phyloP scores from a whole-genome alignment of 30 jellyfish, hydroid and myxozoan genomes.

The Chironex yamaguchii region DNA sequence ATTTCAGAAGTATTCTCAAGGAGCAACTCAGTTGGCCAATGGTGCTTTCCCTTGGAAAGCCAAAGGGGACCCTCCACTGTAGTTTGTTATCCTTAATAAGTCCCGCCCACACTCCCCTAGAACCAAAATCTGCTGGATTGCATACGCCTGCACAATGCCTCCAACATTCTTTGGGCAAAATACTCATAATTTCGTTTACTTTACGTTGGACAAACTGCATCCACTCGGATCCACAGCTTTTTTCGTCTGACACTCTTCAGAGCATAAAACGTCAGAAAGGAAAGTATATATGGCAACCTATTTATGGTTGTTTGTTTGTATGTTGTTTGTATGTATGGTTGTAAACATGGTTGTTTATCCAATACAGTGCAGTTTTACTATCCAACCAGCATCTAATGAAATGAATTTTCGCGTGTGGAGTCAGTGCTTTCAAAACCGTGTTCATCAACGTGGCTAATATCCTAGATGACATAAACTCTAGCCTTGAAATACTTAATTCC shows the following conservation, averaged over 20 bases:
- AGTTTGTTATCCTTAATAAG: not conserved
- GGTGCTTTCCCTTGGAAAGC: not conserved
- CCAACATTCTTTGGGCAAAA: not conserved
- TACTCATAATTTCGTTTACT: not conserved
- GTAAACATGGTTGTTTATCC: too few relatives aligned
- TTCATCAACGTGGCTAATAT: conserved; percentile 2
- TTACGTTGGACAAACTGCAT: conserved; percentile 5
- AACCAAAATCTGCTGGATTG: conserved; percentile 6
- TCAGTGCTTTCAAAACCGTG: not conserved
- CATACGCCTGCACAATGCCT: not conserved
- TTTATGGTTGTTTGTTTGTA: too few relatives aligned
- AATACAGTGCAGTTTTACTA: conserved; percentile 31
- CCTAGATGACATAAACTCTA: too few relatives aligned
- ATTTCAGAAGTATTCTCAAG: not conserved
- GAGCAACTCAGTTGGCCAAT: not conserved
- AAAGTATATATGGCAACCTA: too few relatives aligned
- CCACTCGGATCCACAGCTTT: not conserved
- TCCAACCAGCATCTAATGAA: conserved; percentile 28
- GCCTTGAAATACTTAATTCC: too few relatives aligned
- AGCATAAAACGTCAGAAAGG: too few relatives aligned
- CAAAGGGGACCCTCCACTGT: not conserved
- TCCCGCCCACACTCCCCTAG: not conserved
- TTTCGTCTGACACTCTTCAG: too few relatives aligned
- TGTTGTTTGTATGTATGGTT: too few relatives aligned
- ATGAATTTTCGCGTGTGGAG: conserved; percentile 5